phyloP scores from a whole-genome alignment of 2,113 vertebrate species.

The Bettongia penicillata region DNA sequence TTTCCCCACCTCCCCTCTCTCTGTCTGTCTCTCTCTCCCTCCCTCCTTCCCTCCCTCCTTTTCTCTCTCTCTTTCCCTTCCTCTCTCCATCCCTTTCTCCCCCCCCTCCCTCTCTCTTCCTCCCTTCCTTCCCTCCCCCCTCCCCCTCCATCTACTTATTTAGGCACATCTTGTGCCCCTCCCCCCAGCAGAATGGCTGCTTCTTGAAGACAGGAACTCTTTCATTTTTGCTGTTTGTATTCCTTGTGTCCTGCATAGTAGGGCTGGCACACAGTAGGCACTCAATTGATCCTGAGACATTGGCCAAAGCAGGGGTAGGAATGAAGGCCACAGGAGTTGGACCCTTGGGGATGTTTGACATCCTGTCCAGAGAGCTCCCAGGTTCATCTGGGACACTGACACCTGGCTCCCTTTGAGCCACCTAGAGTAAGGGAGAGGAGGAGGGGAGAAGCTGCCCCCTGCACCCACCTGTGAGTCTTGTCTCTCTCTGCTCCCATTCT shows the following conservation, averaged over 20 bases:
- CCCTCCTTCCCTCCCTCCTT: fast-evolving
- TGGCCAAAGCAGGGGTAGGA: neutral
- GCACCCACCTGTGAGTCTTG: too few species aligned
- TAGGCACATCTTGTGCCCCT: neutral
- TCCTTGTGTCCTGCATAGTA: neutral
- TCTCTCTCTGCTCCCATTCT: neutral
- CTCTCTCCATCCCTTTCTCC: too few species aligned
- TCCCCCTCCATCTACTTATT: neutral
- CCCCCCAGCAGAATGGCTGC: neutral
- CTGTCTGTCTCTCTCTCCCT: neutral
- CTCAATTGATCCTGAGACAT: neutral
- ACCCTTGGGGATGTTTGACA: too few species aligned
- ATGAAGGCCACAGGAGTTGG: neutral
- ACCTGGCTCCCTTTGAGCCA: neutral
- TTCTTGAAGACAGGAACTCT: neutral
- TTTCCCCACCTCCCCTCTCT: neutral
- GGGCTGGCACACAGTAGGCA: neutral
- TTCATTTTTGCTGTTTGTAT: neutral
- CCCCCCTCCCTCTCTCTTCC: neutral
- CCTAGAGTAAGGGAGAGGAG: slow-evolving; percentile 29
- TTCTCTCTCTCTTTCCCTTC: neutral
- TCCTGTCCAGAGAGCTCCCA: neutral
- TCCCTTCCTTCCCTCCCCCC: too few species aligned
- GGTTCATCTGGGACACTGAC: neutral
- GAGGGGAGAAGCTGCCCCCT: neutral